Conservation (phyloP, 1,140 invertebrate species). For the Eumaeus atala region DNA sequence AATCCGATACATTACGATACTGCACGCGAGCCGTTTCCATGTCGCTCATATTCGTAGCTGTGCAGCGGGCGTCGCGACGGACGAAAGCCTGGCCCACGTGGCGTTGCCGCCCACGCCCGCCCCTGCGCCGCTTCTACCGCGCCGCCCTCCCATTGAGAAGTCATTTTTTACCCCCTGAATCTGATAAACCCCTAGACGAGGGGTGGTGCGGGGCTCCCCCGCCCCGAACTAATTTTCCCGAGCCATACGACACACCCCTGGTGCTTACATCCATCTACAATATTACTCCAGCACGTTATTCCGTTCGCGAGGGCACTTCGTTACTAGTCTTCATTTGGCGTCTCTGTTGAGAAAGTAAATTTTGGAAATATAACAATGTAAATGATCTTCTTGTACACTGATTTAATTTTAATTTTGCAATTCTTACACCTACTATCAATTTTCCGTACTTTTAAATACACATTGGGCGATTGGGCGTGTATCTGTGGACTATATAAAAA, state of each 20-base stretch:
- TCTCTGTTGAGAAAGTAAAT: conserved; percentile 49
- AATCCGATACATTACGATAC: conserved; percentile 36
- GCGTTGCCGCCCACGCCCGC: conserved; percentile 59
- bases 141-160: conserved; percentile 70
- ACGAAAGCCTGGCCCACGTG: conserved; percentile 48
- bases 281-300: conserved; percentile 70
- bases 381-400: not conserved
- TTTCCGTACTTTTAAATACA: not conserved
- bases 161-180: conserved; percentile 72
- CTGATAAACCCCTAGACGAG: conserved; percentile 59
- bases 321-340: conserved; percentile 64
- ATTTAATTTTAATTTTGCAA: not conserved
- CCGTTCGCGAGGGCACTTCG: conserved; percentile 61
- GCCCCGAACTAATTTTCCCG: conserved; percentile 73
- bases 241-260: conserved; percentile 72
- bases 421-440: not conserved
- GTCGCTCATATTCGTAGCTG: conserved; percentile 32
- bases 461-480: not conserved
- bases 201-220: conserved; percentile 54
- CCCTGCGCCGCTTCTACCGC: conserved; percentile 46
- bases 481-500: not conserved
- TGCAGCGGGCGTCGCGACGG: conserved; percentile 36
- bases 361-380: conserved; percentile 44
- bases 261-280: conserved; percentile 72
- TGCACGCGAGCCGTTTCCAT: conserved; percentile 16